Evolutionary conservation across 1,140 invertebrate genomes (phyloP).

Genomic region (Helicoverpa zea): DNA sequence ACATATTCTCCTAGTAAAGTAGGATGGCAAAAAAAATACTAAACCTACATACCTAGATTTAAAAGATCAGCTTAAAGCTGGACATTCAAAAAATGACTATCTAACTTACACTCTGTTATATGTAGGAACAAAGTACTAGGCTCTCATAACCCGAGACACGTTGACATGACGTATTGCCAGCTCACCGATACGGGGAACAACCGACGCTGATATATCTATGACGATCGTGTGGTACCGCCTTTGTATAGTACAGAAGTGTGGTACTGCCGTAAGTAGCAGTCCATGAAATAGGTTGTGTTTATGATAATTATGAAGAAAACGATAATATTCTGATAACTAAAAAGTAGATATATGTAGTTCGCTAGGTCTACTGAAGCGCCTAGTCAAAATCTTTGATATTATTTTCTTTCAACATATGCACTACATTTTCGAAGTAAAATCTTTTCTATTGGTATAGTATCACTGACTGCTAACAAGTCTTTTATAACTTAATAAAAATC

Average conservation of each 20-base stretch:
- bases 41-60: no score
- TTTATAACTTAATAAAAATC: not conserved
- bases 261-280: not conserved
- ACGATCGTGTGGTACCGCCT: slow-evolving; percentile 39
- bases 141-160: slow-evolving; percentile 5
- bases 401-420: no score
- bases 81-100: not conserved
- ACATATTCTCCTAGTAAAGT: no score
- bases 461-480: no score
- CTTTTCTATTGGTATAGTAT: not conserved
- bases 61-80: not conserved
- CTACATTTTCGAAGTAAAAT: not conserved
- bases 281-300: not conserved
- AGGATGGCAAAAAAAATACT: no score
- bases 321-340: no score
- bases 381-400: no score
- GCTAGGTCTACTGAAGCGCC: no score
- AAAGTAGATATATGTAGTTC: no score
- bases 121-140: slow-evolving; percentile 13
- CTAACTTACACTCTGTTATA: not conserved
- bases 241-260: not conserved
- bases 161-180: slow-evolving; percentile 53
- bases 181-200: slow-evolving; percentile 53
- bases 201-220: slow-evolving; percentile 57
- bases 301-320: not conserved